These are phyloP conservation scores for Troides helena DNA, from an alignment of 2,888 invertebrate genomes.

Conservation along the genomic window DNA sequence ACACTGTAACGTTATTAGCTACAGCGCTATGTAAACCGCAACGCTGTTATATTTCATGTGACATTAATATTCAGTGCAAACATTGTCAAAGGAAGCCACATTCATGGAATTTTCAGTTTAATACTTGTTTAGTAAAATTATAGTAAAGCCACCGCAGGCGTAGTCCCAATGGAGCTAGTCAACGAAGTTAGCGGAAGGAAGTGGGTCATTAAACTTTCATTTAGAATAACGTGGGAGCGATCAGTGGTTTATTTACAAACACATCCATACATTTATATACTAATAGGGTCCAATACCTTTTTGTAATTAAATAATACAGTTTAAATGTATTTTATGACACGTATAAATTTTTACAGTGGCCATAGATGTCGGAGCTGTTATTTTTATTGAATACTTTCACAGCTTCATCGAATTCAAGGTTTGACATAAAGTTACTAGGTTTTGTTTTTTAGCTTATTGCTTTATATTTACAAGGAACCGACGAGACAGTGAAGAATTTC, in stretches of 20 bases:
- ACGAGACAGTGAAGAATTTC: too few relatives aligned
- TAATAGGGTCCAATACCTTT: neutral
- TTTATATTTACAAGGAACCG: too few relatives aligned
- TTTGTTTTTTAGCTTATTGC: too few relatives aligned
- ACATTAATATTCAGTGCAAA: neutral
- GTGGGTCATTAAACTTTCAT: slow-evolving; percentile 13
- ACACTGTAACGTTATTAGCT: neutral
- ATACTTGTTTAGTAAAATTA: slow-evolving; percentile 5
- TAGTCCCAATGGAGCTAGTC: slow-evolving; percentile 11
- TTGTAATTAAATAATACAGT: neutral
- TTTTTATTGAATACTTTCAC: too few relatives aligned
- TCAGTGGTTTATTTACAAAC: slow-evolving; percentile 6
- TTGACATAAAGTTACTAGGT: too few relatives aligned
- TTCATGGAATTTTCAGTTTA: slow-evolving; percentile 1
- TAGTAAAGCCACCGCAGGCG: slow-evolving; percentile 9
- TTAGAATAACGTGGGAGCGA: slow-evolving; percentile 12
- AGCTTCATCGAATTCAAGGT: too few relatives aligned
- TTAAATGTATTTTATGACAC: too few relatives aligned
- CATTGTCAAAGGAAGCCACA: slow-evolving; percentile 1
- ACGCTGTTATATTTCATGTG: neutral
- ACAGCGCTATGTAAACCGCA: neutral
- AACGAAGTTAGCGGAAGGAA: slow-evolving; percentile 9
- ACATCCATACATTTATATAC: neutral
- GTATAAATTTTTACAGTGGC: too few relatives aligned
- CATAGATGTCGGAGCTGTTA: too few relatives aligned